Evolutionary conservation across 2,797 vertebrate genomes (phyloP), one percentile per base, ranked within the genome.

Genomic region (Odontamblyopus rebecca): DNA sequence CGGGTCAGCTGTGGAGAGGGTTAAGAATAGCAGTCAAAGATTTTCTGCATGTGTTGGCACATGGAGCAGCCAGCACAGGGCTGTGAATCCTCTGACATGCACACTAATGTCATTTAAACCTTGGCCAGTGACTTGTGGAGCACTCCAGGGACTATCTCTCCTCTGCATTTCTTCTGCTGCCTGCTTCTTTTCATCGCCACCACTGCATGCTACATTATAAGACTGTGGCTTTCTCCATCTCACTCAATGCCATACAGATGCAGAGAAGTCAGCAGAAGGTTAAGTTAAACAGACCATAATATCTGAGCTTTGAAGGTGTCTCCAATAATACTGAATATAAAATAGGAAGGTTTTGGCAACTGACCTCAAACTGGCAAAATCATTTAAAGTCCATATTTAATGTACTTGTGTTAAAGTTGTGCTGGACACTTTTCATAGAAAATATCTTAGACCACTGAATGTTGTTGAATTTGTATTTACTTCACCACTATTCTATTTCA

Each of bases 1-100:
- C 90, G 94, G 95, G 95, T 96, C 95, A 95, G 90, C 90, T 93
- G 85, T 87, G 89, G 91, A 92, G 91, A 93, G 84, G 84, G 85
- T 82, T 86, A 83, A 96, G 94, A 96, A 94, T 95, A 96, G 91
- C 93, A 89, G 79, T 83, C 72, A 61, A 38, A 87, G 84, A 89
- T 92, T 93, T 83, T 93, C 67, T 89, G 89, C 88, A 88, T 90
- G 88, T 86, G 79, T 90, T 93, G 91, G 91, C 90, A 89, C 86
- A 73, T 67, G 76, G 78, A 80, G 86, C 84, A 84, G 80, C 85
- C 88, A 90, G 89, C 90, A n/a, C 85, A 13, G 85, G 90, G 88
- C 89, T 89, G 87, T 84, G 85, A 88, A 88, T 89, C 85, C 84
- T 86, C 86, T 91, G 90, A 90, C 77, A 87, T 87, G 88, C 90